Evolutionary conservation across 2,113 vertebrate genomes (phyloP), one percentile per base, ranked within the genome.

Genomic region (Indicator maculatus): DNA sequence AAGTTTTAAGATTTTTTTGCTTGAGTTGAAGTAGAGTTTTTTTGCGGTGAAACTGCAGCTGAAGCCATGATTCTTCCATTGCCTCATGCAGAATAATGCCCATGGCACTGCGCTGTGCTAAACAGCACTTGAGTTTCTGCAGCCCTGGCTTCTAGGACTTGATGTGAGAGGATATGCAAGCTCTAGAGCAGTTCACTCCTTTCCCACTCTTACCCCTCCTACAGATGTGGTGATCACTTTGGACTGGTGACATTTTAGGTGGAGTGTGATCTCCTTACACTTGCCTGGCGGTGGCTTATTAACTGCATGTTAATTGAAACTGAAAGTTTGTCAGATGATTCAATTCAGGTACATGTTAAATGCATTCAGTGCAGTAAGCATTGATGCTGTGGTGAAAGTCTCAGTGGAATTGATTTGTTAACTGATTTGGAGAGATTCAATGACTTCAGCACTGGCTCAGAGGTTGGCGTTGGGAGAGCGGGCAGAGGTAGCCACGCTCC

Each of bases 281-380:
- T 80, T 66, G 65, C 73, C 47, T 71, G 30, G 9, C 39, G 90
- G 89, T 44, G 63, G 91, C 73, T 94, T 72, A 39, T 90, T 86
- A 71, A 36, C 76, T 66, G 27, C 31, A 12, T 44, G 28, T 76
- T 92, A 86, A 94, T 88, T 82, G 90, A 72, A 91, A 76, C 75
- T 69, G 90, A 93, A 74, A 79, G 44, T 97, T 94, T 72, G 67
- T 87, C 74, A 83, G 82, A 74, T 82, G 69, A 79, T 90, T 89
- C 86, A 95, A 56, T 92, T 88, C 65, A 39, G 74, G 77, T 95
- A 64, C 66, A 23, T 45, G 92, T 72, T 90, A 84, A 90, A 69
- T 69, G 52, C 60, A 61, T 93, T 94, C 70, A 82, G 75, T 72
- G 74, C 83, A 73, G 74, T 89, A 80, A 55, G 64, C 81, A 33